phyloP scores from a whole-genome alignment of 2,888 invertebrate species.

The Cryptosula pallasiana region DNA sequence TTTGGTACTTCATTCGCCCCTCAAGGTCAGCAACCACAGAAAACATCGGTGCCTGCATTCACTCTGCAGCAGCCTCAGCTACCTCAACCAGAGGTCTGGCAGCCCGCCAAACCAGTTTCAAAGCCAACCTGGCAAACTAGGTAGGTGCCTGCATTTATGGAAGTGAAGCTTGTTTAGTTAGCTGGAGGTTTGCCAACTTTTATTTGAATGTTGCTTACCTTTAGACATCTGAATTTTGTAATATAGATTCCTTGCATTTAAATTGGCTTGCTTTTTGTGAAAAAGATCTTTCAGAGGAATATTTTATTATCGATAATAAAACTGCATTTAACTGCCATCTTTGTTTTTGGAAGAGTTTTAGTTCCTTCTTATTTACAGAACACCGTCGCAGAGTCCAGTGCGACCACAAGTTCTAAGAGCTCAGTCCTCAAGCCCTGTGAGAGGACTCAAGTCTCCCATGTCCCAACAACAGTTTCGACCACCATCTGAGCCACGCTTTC shows the following conservation, averaged over 20 bases:
- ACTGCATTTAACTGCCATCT: too few relatives aligned
- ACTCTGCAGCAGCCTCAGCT: slow-evolving; percentile 4
- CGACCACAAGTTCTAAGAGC: slow-evolving; percentile 1
- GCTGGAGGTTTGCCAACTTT: too few relatives aligned
- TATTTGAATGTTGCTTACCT: too few relatives aligned
- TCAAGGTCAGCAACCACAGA: not conserved
- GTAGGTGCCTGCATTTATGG: too few relatives aligned
- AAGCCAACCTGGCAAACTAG: slow-evolving; percentile 8
- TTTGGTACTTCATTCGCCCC: not conserved
- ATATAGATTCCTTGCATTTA: too few relatives aligned
- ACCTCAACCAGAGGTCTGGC: not conserved
- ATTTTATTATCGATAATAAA: too few relatives aligned
- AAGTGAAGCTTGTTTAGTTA: too few relatives aligned
- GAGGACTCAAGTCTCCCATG: not conserved
- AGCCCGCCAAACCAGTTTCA: not conserved
- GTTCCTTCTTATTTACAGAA: not conserved
- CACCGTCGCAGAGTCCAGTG: slow-evolving; percentile 5
- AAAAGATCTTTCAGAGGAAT: too few relatives aligned
- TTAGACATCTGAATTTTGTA: too few relatives aligned
- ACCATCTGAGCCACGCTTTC: not conserved
- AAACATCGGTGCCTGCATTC: not conserved
- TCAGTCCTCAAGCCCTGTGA: slow-evolving; percentile 15
- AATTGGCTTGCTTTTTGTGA: too few relatives aligned
- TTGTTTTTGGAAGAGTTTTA: too few relatives aligned
- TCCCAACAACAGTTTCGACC: slow-evolving; percentile 9